These are phyloP conservation scores for Camarhynchus parvulus DNA, from an alignment of 2,113 vertebrate species.

Conservation along the genomic window DNA sequence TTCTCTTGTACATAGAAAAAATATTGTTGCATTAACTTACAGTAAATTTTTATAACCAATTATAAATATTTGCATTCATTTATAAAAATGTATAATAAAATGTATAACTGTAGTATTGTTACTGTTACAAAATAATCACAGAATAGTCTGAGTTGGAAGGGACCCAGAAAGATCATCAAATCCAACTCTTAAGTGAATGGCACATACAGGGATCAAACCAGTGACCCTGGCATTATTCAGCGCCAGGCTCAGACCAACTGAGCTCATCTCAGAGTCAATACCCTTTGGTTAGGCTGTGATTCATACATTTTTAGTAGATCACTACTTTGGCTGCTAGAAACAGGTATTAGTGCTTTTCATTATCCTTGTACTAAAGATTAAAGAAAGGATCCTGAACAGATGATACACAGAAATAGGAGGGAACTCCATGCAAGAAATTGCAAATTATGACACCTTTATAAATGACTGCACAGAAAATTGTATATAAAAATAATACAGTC, in stretches of 20 bases:
- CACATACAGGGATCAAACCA: neutral
- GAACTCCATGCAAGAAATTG: neutral
- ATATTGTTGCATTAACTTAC: neutral
- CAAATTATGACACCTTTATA: neutral
- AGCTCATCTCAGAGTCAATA: neutral
- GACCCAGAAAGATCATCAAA: neutral
- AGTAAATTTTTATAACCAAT: neutral
- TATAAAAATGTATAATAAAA: neutral
- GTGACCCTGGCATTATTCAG: neutral
- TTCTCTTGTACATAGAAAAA: neutral
- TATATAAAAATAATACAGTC: neutral
- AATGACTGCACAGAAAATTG: neutral
- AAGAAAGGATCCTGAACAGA: neutral
- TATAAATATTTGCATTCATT: neutral
- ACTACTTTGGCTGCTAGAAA: neutral
- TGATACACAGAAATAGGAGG: neutral
- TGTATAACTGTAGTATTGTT: neutral
- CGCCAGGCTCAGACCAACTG: neutral
- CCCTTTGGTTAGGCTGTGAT: neutral
- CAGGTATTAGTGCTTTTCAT: neutral
- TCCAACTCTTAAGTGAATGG: neutral
- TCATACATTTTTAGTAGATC: neutral
- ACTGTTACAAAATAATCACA: neutral
- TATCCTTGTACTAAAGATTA: neutral
- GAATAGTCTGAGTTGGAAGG: neutral